Evolutionary conservation across 2,888 invertebrate species (phyloP).

Genomic region (Coremacera marginata): DNA sequence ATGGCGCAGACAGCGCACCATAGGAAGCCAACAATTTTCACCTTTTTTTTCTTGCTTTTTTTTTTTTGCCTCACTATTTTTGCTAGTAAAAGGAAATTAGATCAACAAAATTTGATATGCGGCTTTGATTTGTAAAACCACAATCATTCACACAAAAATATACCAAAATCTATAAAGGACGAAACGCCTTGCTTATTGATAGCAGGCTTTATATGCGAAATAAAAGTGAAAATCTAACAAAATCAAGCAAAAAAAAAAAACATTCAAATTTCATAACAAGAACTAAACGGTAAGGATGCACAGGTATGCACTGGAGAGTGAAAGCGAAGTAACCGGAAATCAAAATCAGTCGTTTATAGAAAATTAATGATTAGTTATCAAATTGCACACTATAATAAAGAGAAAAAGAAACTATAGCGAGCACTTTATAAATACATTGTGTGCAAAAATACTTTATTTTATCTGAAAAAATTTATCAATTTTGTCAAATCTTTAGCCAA

Average conservation of each 20-base stretch:
- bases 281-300: not conserved
- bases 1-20: slow-evolving; percentile 5
- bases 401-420: not conserved
- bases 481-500: too few relatives aligned
- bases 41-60: not conserved
- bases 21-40: slow-evolving; percentile 29
- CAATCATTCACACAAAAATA: slow-evolving; percentile 6
- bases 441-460: too few relatives aligned
- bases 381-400: slow-evolving; percentile 23
- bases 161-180: not conserved
- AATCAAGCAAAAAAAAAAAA: slow-evolving; percentile 35
- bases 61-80: too few relatives aligned
- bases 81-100: slow-evolving; percentile 6
- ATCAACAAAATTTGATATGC: slow-evolving; percentile 34
- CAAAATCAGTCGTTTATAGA: slow-evolving; percentile 24
- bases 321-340: slow-evolving; percentile 45
- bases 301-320: slow-evolving; percentile 1
- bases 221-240: slow-evolving; percentile 22
- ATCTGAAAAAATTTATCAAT: too few relatives aligned
- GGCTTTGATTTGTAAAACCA: slow-evolving; percentile 26
- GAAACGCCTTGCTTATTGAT: slow-evolving; percentile 29
- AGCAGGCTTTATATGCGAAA: slow-evolving; percentile 32
- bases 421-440: too few relatives aligned
- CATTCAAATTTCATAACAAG: slow-evolving; percentile 42
- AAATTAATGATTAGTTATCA: slow-evolving; percentile 41